These are phyloP conservation scores for Drosophila miranda DNA, from an alignment of 1,140 invertebrate species.

Conservation along the genomic window DNA sequence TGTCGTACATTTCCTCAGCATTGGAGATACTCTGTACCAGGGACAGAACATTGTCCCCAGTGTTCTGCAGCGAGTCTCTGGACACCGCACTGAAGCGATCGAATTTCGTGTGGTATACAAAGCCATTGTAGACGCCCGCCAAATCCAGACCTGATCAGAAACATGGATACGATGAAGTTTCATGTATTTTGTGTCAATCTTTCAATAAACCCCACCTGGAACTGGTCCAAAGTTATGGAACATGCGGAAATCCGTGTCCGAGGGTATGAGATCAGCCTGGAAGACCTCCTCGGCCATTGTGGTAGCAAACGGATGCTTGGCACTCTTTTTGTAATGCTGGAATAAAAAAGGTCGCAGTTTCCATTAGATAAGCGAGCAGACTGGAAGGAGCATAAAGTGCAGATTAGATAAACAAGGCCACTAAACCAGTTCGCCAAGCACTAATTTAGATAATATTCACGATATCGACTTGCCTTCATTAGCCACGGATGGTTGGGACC, in stretches of 20 bases:
- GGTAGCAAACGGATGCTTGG: conserved; percentile 91
- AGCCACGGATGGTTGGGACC: conserved; percentile 96
- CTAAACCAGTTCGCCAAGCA: neutral
- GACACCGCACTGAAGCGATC: conserved; percentile 90
- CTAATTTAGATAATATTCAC: conserved; percentile 13
- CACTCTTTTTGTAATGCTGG: conserved; percentile 90
- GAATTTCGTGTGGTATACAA: conserved; percentile 94
- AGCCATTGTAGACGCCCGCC: conserved; percentile 96
- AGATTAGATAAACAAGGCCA: conserved; percentile 13
- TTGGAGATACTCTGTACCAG: conserved; percentile 86
- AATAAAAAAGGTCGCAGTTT: conserved; percentile 56
- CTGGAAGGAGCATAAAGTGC: neutral
- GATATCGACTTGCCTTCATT: conserved; percentile 85
- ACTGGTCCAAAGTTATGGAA: conserved; percentile 91
- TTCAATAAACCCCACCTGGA: conserved; percentile 82
- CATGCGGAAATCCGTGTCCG: conserved; percentile 94
- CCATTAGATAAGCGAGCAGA: conserved; percentile 11
- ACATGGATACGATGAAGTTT: conserved; percentile 79
- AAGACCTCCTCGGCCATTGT: conserved; percentile 94
- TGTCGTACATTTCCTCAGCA: conserved; percentile 84
- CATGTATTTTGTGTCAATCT: conserved; percentile 57
- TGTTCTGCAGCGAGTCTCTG: conserved; percentile 90
- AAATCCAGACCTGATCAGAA: conserved; percentile 87
- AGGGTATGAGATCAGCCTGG: conserved; percentile 92
- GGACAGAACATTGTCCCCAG: conserved; percentile 89